These are phyloP conservation scores for Blastomussa wellsi DNA, from an alignment of 92 coral and sea anemone genomes.

Conservation along the genomic window DNA sequence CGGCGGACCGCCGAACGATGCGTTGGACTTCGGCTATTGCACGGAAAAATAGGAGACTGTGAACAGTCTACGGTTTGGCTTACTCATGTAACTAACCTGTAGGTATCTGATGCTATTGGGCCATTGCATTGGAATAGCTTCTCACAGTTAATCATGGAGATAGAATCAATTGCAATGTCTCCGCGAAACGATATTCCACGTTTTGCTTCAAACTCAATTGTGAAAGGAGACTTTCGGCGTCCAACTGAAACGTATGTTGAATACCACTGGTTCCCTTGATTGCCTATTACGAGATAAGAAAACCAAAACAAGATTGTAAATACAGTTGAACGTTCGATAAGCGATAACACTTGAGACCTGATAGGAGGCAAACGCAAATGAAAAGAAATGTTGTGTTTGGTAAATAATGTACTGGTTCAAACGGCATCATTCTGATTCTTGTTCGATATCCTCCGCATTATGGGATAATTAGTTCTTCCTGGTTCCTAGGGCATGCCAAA, in stretches of 20 bases:
- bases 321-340: neutral
- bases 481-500: too few relatives aligned
- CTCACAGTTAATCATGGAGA: constrained; percentile 62
- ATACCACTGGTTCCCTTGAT: constrained; percentile 89
- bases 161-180: constrained; percentile 89
- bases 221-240: constrained; percentile 73
- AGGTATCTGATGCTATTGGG: constrained; percentile 37
- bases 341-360: too few relatives aligned
- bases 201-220: constrained; percentile 77
- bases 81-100: neutral
- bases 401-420: neutral
- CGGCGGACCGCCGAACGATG: too few relatives aligned
- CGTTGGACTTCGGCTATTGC: too few relatives aligned
- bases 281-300: constrained; percentile 41
- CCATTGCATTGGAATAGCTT: constrained; percentile 54
- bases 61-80: too few relatives aligned
- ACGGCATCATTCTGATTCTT: neutral
- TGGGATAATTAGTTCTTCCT: too few relatives aligned
- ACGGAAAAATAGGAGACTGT: too few relatives aligned
- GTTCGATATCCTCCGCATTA: too few relatives aligned
- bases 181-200: constrained; percentile 85
- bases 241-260: constrained; percentile 72
- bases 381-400: too few relatives aligned
- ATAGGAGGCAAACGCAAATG: too few relatives aligned
- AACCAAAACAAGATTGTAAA: neutral